Evolutionary conservation across 2,888 invertebrate species (phyloP).

Genomic region (Heliconius erato): DNA sequence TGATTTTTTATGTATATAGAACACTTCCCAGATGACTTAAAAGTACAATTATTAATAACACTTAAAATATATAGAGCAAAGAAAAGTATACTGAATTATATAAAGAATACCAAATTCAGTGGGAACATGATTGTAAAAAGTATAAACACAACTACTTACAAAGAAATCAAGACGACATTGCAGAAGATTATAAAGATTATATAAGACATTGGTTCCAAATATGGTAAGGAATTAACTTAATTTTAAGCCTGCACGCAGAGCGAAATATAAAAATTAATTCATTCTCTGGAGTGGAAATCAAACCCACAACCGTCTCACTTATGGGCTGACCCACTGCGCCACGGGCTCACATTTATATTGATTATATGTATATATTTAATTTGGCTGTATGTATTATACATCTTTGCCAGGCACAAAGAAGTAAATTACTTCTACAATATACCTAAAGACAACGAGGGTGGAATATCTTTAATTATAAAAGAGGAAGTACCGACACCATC

Average conservation of each 20-base stretch:
- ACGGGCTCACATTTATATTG: too few relatives aligned
- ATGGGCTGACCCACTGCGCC: too few relatives aligned
- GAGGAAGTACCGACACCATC: conserved; percentile 65
- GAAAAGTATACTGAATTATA: conserved; percentile 1
- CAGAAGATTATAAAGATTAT: conserved; percentile 66
- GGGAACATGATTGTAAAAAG: conserved; percentile 54
- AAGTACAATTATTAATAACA: background rate
- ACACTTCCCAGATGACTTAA: too few relatives aligned
- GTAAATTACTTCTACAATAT: conserved; percentile 68
- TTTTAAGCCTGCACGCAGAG: too few relatives aligned
- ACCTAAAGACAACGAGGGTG: conserved; percentile 64
- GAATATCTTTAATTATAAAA: conserved; percentile 64
- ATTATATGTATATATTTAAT: too few relatives aligned
- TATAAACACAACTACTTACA: conserved; percentile 59
- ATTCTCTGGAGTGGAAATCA: too few relatives aligned
- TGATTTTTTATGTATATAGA: too few relatives aligned
- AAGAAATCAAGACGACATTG: conserved; percentile 57
- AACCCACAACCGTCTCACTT: too few relatives aligned
- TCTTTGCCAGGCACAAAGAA: conserved; percentile 65
- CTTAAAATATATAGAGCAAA: background rate
- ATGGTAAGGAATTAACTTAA: conserved; percentile 62
- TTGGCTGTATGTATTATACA: background rate
- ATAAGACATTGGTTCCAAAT: conserved; percentile 71
- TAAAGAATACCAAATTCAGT: conserved; percentile 58
- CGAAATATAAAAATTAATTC: too few relatives aligned